Conservation (phyloP, 2,888 invertebrate genomes). For the Troilus luridus region DNA sequence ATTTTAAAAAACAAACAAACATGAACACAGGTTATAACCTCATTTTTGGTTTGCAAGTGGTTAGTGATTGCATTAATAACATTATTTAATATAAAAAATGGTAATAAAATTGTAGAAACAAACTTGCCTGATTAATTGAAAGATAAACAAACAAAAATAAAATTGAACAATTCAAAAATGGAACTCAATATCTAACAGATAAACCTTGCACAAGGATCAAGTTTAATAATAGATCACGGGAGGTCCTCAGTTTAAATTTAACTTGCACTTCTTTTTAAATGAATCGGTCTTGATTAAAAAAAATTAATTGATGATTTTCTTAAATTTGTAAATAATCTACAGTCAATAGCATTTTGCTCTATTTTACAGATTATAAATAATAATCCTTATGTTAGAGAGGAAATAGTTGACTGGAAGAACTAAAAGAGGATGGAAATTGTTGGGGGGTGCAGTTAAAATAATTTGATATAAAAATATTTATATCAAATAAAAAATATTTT, state of each 20-base stretch:
- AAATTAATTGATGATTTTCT: not conserved
- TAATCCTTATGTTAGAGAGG: no score
- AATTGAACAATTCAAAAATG: not conserved
- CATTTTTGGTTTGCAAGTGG: not conserved
- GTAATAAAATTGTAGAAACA: not conserved
- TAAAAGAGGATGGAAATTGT: no score
- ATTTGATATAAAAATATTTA: no score
- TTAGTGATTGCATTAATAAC: not conserved
- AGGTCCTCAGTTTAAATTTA: conserved; percentile 27
- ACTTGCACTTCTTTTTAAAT: not conserved
- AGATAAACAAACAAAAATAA: not conserved
- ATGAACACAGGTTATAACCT: not conserved
- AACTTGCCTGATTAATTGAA: not conserved
- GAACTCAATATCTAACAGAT: not conserved
- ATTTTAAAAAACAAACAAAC: not conserved
- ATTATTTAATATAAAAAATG: not conserved
- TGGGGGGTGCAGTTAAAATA: no score
- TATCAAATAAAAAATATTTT: no score
- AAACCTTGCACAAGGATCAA: not conserved
- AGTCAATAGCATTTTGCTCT: not conserved
- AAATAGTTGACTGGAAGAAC: no score
- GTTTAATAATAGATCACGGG: not conserved
- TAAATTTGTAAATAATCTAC: not conserved
- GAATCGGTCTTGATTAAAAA: not conserved
- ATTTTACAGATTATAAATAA: no score